These are phyloP conservation scores for Spodoptera frugiperda DNA, from an alignment of 1,140 invertebrate species.

Conservation along the genomic window DNA sequence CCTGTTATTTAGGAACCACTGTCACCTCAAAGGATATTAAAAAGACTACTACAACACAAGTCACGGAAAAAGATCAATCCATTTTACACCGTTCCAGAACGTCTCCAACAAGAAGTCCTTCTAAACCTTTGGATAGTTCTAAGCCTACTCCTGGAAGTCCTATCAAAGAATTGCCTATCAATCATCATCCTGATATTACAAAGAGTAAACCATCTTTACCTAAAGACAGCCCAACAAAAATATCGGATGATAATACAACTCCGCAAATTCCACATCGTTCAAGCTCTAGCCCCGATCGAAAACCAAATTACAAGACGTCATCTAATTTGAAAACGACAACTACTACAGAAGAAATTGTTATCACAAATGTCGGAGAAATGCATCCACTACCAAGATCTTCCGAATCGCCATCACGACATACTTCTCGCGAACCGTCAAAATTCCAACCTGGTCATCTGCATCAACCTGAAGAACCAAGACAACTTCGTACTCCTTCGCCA, in stretches of 20 bases:
- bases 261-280: slow-evolving; percentile 10
- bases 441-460: slow-evolving; percentile 10
- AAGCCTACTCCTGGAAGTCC: slow-evolving; percentile 9
- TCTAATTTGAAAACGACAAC: slow-evolving; percentile 44
- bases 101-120: slow-evolving; percentile 17
- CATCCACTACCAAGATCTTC: slow-evolving; percentile 21
- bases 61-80: slow-evolving; percentile 5
- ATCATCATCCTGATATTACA: background rate
- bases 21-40: slow-evolving; percentile 13
- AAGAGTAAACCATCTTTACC: slow-evolving; percentile 3
- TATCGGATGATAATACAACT: background rate
- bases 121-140: slow-evolving; percentile 4
- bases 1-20: background rate
- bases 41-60: background rate
- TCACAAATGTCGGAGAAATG: background rate
- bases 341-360: slow-evolving; percentile 30
- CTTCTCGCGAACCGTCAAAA: slow-evolving; percentile 30
- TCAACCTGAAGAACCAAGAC: slow-evolving; percentile 42
- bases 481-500: slow-evolving; percentile 60
- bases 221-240: slow-evolving; percentile 2
- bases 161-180: slow-evolving; percentile 1
- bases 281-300: slow-evolving; percentile 34
- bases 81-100: background rate
- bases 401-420: slow-evolving; percentile 32
- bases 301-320: slow-evolving; percentile 44